A percentile compares a stretch with the other conserved stretches of the same genome.
These are phyloP conservation scores for Esox niger DNA, from an alignment of 2,113 vertebrate species.

Conservation along the genomic window DNA sequence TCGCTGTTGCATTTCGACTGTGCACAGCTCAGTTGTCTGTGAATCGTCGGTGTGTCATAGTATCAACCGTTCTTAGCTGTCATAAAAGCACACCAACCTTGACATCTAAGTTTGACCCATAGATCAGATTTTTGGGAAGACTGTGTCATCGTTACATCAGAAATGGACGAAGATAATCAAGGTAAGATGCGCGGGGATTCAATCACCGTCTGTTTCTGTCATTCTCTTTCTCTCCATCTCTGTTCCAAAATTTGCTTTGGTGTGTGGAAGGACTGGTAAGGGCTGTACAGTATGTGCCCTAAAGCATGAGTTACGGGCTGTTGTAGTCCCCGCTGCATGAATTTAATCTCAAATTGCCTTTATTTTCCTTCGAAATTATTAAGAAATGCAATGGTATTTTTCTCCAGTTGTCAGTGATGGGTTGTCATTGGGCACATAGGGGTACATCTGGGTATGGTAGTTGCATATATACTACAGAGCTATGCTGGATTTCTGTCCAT, in stretches of 20 bases:
- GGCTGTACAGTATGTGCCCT: not conserved
- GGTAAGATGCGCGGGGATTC: slow-evolving; percentile 54
- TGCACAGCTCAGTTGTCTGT: slow-evolving; percentile 7
- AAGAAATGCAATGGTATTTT: not conserved
- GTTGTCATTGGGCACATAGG: no score
- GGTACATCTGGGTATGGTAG: not conserved
- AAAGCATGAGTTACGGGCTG: not conserved
- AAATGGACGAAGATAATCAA: slow-evolving; percentile 75
- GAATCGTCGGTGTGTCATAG: slow-evolving; percentile 17
- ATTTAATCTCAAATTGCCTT: not conserved
- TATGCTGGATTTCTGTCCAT: not conserved
- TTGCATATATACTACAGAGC: no score
- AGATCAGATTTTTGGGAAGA: slow-evolving; percentile 38
- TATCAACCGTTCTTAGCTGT: slow-evolving; percentile 1
- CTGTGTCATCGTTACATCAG: slow-evolving; percentile 13
- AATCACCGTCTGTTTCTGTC: not conserved
- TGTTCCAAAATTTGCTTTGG: not conserved
- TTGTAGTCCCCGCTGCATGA: not conserved
- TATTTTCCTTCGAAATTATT: not conserved
- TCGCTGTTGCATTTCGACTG: slow-evolving; percentile 21
- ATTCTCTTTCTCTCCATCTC: not conserved
- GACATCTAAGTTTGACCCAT: slow-evolving; percentile 26
- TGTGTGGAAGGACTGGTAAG: not conserved
- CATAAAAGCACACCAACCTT: slow-evolving; percentile 4
- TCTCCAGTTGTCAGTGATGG: not conserved